Conservation (phyloP, 1,140 invertebrate genomes). For the Lepidotrigona ventralis region DNA sequence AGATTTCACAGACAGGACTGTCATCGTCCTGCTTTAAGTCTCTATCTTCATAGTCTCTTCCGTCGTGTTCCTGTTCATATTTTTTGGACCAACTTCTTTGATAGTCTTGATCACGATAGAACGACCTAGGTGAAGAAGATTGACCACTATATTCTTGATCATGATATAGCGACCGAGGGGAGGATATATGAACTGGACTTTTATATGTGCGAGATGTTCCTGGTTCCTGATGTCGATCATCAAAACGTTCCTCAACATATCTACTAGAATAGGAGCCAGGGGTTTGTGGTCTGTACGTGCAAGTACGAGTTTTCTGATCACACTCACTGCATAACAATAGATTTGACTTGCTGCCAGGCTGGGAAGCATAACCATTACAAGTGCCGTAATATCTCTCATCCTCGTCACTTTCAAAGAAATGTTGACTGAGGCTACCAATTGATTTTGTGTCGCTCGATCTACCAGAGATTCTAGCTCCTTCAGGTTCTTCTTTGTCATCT, state of each 20-base stretch:
- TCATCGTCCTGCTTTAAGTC: conserved; percentile 53
- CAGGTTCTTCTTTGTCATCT: conserved; percentile 38
- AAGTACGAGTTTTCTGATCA: conserved; percentile 72
- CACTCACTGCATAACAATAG: conserved; percentile 77
- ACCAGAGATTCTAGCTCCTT: conserved; percentile 48
- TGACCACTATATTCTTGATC: conserved; percentile 38
- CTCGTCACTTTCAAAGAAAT: conserved; percentile 76
- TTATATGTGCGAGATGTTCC: conserved; percentile 50
- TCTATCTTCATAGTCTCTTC: neutral
- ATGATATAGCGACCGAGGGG: conserved; percentile 36
- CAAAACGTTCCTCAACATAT: conserved; percentile 72
- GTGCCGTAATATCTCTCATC: conserved; percentile 66
- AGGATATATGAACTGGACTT: conserved; percentile 50
- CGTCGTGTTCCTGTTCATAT: conserved; percentile 12
- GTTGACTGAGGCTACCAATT: conserved; percentile 77
- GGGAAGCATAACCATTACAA: conserved; percentile 75
- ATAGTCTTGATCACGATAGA: conserved; percentile 43
- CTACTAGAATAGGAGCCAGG: conserved; percentile 66
- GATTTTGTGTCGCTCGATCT: conserved; percentile 73
- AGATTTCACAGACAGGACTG: conserved; percentile 65
- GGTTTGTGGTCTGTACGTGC: conserved; percentile 73
- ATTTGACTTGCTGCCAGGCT: conserved; percentile 77
- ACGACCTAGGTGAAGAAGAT: conserved; percentile 44
- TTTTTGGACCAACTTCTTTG: conserved; percentile 26
- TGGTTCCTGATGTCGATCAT: conserved; percentile 54